These are phyloP conservation scores for Chrysogorgia sp. DNA, from an alignment of 92 coral and sea anemone species.

Conservation along the genomic window DNA sequence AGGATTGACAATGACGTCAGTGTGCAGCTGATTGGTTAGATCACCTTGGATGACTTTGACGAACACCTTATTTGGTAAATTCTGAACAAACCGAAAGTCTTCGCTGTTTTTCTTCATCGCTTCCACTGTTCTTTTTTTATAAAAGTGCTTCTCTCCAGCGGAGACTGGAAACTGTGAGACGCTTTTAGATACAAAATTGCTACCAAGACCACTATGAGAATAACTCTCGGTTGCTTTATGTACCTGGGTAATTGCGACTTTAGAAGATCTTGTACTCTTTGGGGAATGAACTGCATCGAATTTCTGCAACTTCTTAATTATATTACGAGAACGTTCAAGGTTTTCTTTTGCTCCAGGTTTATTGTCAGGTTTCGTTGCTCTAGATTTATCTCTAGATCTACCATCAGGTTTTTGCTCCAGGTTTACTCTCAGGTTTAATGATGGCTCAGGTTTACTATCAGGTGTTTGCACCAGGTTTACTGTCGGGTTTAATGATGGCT, in stretches of 20 bases:
- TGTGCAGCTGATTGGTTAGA: neutral
- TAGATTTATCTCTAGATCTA: too few relatives aligned
- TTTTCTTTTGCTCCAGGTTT: neutral
- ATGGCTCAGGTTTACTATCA: too few relatives aligned
- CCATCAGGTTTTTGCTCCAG: too few relatives aligned
- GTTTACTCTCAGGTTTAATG: neutral
- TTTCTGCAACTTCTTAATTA: too few relatives aligned
- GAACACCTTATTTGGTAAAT: neutral
- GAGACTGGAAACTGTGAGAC: neutral
- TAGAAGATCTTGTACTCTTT: too few relatives aligned
- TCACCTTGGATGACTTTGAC: neutral
- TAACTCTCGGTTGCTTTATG: too few relatives aligned
- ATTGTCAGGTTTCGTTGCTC: neutral
- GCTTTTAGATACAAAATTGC: too few relatives aligned
- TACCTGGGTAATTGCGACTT: too few relatives aligned
- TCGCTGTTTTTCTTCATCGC: neutral
- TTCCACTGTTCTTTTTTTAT: neutral
- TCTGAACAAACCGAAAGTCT: neutral
- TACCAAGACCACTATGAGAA: too few relatives aligned
- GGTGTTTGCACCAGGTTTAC: neutral
- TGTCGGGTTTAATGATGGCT: too few relatives aligned
- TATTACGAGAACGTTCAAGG: neutral
- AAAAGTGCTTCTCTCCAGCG: neutral
- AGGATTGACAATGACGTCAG: constrained; percentile 17
- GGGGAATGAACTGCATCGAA: too few relatives aligned